Evolutionary conservation across 2,797 vertebrate species (phyloP).

Genomic region (Diceros bicornis): DNA sequence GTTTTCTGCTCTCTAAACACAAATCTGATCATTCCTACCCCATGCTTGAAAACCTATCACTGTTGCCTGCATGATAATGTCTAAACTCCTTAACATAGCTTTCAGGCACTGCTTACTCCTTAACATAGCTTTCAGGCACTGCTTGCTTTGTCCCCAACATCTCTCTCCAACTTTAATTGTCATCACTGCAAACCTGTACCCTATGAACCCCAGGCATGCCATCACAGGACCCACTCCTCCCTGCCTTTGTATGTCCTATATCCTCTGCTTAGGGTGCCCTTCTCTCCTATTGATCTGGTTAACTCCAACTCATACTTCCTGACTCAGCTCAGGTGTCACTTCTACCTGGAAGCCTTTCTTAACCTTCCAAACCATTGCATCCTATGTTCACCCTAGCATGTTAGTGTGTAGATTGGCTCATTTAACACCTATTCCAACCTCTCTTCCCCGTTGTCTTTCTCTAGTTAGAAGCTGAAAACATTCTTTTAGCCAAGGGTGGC

Average conservation of each 20-base stretch:
- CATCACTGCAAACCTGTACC: not conserved
- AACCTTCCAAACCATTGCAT: not conserved
- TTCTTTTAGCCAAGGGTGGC: not conserved
- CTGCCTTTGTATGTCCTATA: not conserved
- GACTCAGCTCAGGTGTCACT: not conserved
- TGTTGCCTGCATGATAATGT: not conserved
- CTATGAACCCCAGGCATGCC: not conserved
- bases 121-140: not conserved
- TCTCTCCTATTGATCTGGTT: not conserved
- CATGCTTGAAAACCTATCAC: not conserved
- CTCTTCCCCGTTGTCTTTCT: not conserved
- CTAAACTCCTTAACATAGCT: not conserved
- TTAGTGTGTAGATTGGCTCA: not conserved
- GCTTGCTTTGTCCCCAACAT: not conserved
- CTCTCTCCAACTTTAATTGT: not conserved
- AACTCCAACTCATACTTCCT: not conserved
- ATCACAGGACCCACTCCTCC: no score
- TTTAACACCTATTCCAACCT: not conserved
- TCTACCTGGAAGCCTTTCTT: not conserved
- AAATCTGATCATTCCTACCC: not conserved
- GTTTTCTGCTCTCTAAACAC: conserved; percentile 24
- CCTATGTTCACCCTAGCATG: not conserved
- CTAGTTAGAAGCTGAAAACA: not conserved
- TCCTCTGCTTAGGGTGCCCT: not conserved
- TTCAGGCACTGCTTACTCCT: not conserved